Evolutionary conservation across 2,113 vertebrate species (phyloP), one percentile per base, ranked within the genome.

Genomic region (Burhinus oedicnemus): DNA sequence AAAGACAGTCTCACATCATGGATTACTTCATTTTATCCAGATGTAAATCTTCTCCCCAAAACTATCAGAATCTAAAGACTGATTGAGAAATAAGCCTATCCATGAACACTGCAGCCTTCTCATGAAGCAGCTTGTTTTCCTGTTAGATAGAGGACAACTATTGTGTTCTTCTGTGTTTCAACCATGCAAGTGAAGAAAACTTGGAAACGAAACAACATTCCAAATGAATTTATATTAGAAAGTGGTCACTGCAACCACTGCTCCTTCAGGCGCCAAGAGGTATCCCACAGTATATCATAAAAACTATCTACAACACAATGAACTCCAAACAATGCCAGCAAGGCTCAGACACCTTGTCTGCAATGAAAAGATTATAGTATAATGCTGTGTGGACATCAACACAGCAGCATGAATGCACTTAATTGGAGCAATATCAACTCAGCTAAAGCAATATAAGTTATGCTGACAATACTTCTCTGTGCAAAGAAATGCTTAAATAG

Each of bases 331-430:
- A 90, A 61, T 44, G 55, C 44, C 82, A 93, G 74, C 49, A 77
- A 88, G 81, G 75, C 91, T 95, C 91, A 91, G 94, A 85, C 85
- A 95, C 91, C 89, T 91, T 85, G 87, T 95, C 87, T 96, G 93
- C 94, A 80, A 42, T 19, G 81, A 76, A 65, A 77, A 66, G 75
- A 82, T 69, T 89, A 58, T 23, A 17, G 45, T 20, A 65, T 68
- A 87, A 85, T 74, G 61, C 54, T 69, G n/a, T 87, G 54, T 36
- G 82, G 91, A 72, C 82, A 77, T 42, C 4, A 3, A 52, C 74
- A 80, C 70, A 91, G 55, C 91, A 91, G 58, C 40, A 30, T 77
- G 62, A 97, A 96, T 84, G n/a, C 29, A 32, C 66, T 95, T 89
- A 87, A 87, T 84, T 93, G 83, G 49, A 80, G 91, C 42, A 80